Evolutionary conservation across 2,888 invertebrate species (phyloP).

Genomic region (Byasa hedistus): DNA sequence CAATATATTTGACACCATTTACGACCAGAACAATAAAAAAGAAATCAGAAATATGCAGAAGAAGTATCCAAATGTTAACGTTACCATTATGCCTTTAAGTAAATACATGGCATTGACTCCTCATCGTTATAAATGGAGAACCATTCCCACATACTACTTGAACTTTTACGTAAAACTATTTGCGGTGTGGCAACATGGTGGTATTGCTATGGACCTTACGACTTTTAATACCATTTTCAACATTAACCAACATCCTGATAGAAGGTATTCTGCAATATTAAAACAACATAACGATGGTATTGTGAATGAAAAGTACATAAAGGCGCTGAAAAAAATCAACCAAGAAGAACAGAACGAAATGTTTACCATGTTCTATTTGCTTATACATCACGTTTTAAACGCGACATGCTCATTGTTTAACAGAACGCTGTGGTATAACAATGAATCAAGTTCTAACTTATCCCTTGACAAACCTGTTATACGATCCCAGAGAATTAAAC

Average conservation of each 20-base stretch:
- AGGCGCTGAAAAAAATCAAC: conserved; percentile 50
- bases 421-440: conserved; percentile 39
- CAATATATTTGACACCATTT: conserved; percentile 36
- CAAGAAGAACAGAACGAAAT: conserved; percentile 54
- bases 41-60: conserved; percentile 52
- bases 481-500: conserved; percentile 51
- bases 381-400: conserved; percentile 52
- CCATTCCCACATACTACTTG: conserved; percentile 61
- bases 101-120: conserved; percentile 75
- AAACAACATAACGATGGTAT: conserved; percentile 65
- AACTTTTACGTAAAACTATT: conserved; percentile 75
- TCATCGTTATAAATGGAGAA: conserved; percentile 70
- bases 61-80: conserved; percentile 63
- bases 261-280: conserved; percentile 51
- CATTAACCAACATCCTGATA: conserved; percentile 42
- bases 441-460: conserved; percentile 20
- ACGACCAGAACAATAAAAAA: conserved; percentile 44
- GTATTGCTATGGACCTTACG: conserved; percentile 65
- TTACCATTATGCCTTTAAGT: conserved; percentile 57
- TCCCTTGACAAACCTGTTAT: conserved; percentile 36
- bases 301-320: conserved; percentile 50
- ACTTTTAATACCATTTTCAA: conserved; percentile 48
- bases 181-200: conserved; percentile 79
- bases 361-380: conserved; percentile 45
- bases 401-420: conserved; percentile 52